Evolutionary conservation across 1,140 invertebrate genomes (phyloP).

Genomic region (Cydia fagiglandana): DNA sequence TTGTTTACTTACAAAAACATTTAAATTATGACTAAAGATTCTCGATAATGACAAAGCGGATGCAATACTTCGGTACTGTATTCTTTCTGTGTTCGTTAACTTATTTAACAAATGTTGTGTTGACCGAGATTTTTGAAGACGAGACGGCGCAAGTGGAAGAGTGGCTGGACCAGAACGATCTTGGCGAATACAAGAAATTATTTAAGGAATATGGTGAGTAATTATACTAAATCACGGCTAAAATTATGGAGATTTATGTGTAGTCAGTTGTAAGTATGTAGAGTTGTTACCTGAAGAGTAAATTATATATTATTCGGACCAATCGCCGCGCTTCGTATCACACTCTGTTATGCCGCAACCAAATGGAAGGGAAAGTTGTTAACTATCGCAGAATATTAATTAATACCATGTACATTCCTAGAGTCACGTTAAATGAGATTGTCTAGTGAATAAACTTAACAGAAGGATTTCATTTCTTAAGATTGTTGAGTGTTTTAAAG

Average conservation of each 20-base stretch:
- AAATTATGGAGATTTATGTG: background rate
- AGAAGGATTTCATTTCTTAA: background rate
- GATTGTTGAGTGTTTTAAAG: too few relatives aligned
- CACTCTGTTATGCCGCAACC: background rate
- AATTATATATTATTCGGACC: background rate
- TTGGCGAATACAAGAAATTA: conserved; percentile 83
- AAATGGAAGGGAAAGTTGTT: conserved; percentile 22
- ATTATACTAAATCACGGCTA: conserved; percentile 6
- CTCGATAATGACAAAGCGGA: conserved; percentile 55
- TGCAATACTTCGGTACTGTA: conserved; percentile 56
- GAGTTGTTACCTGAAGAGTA: background rate
- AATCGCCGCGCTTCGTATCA: background rate
- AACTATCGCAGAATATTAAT: conserved; percentile 1
- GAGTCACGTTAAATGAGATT: background rate
- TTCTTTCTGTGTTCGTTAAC: conserved; percentile 60
- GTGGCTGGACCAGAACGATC: conserved; percentile 85
- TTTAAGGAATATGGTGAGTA: conserved; percentile 86
- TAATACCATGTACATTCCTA: conserved; percentile 9
- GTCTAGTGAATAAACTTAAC: background rate
- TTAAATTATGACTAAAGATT: conserved; percentile 47
- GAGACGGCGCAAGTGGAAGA: conserved; percentile 82
- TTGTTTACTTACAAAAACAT: conserved; percentile 38
- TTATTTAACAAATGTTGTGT: conserved; percentile 58
- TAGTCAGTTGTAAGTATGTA: background rate
- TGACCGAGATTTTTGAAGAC: conserved; percentile 72